A percentile compares a stretch with the other conserved stretches of the same genome.
These are phyloP conservation scores for Thinocorus orbignyianus DNA, from an alignment of 2,113 vertebrate species.

Conservation along the genomic window DNA sequence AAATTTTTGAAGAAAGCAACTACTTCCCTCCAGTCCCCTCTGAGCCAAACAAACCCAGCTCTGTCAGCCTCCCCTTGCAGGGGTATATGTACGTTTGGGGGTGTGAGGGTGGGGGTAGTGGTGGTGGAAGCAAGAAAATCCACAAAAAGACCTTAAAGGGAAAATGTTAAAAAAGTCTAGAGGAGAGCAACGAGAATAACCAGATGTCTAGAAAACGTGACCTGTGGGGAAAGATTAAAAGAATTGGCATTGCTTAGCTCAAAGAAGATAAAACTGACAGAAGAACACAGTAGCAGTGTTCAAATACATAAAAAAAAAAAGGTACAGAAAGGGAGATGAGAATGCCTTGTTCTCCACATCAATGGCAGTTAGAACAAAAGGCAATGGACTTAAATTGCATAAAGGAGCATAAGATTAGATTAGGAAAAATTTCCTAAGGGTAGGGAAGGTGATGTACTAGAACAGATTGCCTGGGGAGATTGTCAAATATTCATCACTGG, in stretches of 20 bases:
- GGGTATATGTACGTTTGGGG: rapidly evolving
- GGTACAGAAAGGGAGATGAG: background rate
- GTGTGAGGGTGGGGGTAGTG: background rate
- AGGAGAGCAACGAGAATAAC: background rate
- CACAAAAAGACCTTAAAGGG: background rate
- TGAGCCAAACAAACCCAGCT: background rate
- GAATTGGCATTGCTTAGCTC: background rate
- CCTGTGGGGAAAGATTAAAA: background rate
- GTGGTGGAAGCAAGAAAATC: background rate
- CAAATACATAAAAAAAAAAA: background rate
- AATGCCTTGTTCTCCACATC: background rate
- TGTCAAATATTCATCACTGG: background rate
- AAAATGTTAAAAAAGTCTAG: background rate
- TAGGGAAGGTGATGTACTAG: background rate
- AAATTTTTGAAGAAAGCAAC: background rate
- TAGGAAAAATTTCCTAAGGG: background rate
- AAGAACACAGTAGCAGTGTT: background rate
- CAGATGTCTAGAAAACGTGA: background rate
- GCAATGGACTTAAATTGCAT: background rate
- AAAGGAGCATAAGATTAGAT: background rate
- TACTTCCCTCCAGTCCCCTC: background rate
- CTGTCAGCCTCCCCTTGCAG: background rate
- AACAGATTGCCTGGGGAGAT: background rate
- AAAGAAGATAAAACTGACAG: background rate
- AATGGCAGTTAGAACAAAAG: background rate